Evolutionary conservation across 2,797 vertebrate species (phyloP), one percentile per base, ranked within the genome.

Genomic region (Xenopus petersii): DNA sequence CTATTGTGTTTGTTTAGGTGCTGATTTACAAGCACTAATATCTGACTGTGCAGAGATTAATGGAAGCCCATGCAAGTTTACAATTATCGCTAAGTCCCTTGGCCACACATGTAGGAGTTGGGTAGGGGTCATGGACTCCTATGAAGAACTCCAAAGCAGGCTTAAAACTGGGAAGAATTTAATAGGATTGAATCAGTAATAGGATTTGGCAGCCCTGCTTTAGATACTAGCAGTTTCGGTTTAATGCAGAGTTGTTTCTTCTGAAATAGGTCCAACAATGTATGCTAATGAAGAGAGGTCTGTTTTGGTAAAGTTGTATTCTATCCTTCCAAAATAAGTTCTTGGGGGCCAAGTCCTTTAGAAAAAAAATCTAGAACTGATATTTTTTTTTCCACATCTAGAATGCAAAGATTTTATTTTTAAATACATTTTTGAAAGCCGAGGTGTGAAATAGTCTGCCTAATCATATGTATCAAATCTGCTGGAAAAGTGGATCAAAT

Each of bases 181-280:
- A 93, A 93, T 92, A 92, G 90, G 92, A 93, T 93, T 93, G 90
- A 89, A 90, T 91, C 86, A 89, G 87, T 93, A 93, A 93, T 93
- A 88, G 91, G 91, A 93, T 93, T 93, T 92, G 88, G 90, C 86
- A 89, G 89, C 86, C 88, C 89, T 88, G 86, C 79, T 80, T 81
- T 90, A 93, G 89, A 87, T 86, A 81, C 83, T 85, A 81, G 82
- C 80, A 81, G 64, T 81, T 79, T 73, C 70, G 69, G 82, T 74
- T 83, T 74, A 79, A 60, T n/a, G 2, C 71, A 4, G 15, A 74
- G n/a, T 79, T 42, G 5, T 84, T 80, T 67, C 64, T 67, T 83
- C 71, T 33, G 42, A 77, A 67, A 81, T 81, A 81, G 73, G 55
- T 49, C 49, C 10, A 30, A 42, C 48, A 81, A 82, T 82, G 83